Percentiles rank a stretch among this genome's conserved stretches.
Conservation (phyloP, 1,140 invertebrate species). For the Vanessa atalanta region DNA sequence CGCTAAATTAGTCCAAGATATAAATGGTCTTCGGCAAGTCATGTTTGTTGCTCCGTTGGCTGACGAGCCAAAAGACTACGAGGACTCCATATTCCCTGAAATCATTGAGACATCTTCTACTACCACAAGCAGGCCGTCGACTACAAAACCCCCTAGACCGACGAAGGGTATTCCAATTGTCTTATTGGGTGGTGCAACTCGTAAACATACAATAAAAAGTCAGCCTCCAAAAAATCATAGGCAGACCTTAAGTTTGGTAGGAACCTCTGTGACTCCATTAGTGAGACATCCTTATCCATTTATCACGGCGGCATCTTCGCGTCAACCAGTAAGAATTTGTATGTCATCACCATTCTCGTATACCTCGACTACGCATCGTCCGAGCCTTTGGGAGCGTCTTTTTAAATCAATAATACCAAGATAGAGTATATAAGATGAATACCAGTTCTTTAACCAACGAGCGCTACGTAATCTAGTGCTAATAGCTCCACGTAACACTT, state of each 20-base stretch:
- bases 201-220: slow-evolving; percentile 49
- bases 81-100: slow-evolving; percentile 69
- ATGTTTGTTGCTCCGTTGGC: slow-evolving; percentile 56
- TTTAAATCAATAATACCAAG: slow-evolving; percentile 60
- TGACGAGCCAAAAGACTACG: slow-evolving; percentile 64
- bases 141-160: slow-evolving; percentile 29
- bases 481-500: slow-evolving; percentile 17
- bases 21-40: slow-evolving; percentile 64
- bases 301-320: slow-evolving; percentile 47
- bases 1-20: slow-evolving; percentile 72
- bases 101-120: slow-evolving; percentile 63
- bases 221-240: slow-evolving; percentile 49
- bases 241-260: slow-evolving; percentile 58
- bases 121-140: slow-evolving; percentile 40
- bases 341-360: slow-evolving; percentile 48
- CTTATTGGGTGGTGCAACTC: slow-evolving; percentile 60
- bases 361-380: slow-evolving; percentile 45
- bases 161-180: slow-evolving; percentile 56
- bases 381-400: slow-evolving; percentile 57
- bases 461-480: neutral
- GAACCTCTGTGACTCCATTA: slow-evolving; percentile 57
- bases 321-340: slow-evolving; percentile 58
- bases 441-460: neutral
- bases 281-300: slow-evolving; percentile 66
- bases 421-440: slow-evolving; percentile 22